A percentile compares a stretch with the other conserved stretches of the same genome.
phyloP scores from a whole-genome alignment of 2,888 invertebrate genomes.

The Phaedon cochleariae region DNA sequence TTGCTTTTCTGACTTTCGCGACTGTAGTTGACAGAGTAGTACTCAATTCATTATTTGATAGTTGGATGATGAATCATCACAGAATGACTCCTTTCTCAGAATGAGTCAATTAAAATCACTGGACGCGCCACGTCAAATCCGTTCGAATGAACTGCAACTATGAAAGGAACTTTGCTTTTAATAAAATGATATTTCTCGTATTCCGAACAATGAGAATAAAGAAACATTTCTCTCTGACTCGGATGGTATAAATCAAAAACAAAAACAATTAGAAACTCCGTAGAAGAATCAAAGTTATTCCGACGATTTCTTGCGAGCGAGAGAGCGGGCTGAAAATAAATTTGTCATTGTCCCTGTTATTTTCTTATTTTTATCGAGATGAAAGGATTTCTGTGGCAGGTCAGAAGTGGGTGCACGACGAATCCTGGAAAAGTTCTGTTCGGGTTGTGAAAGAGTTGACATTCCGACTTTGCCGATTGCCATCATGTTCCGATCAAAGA shows the following conservation, averaged over 20 bases:
- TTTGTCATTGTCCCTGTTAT: constrained; percentile 36
- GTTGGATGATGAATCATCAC: background rate
- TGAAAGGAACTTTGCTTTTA: background rate
- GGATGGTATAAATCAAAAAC: constrained; percentile 22
- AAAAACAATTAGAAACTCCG: constrained; percentile 31
- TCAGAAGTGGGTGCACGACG: constrained; percentile 25
- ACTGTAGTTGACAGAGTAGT: no score
- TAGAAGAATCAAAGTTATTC: constrained; percentile 32
- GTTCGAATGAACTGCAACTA: background rate
- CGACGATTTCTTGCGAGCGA: constrained; percentile 24
- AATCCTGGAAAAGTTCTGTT: constrained; percentile 31
- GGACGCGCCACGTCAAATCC: background rate
- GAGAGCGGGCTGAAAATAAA: constrained; percentile 27
- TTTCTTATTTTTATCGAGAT: constrained; percentile 31
- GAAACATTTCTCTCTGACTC: constrained; percentile 14
- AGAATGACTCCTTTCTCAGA: background rate
- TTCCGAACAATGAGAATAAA: background rate
- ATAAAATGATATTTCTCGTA: background rate
- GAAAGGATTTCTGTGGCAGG: constrained; percentile 34
- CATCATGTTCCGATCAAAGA: constrained; percentile 13
- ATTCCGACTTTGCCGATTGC: constrained; percentile 28
- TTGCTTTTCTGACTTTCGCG: no score
- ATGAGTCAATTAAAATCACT: background rate
- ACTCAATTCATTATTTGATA: background rate
- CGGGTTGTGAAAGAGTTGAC: constrained; percentile 31